phyloP scores from a whole-genome alignment of 1,140 invertebrate genomes.

The Muscidifurax raptorellus region DNA sequence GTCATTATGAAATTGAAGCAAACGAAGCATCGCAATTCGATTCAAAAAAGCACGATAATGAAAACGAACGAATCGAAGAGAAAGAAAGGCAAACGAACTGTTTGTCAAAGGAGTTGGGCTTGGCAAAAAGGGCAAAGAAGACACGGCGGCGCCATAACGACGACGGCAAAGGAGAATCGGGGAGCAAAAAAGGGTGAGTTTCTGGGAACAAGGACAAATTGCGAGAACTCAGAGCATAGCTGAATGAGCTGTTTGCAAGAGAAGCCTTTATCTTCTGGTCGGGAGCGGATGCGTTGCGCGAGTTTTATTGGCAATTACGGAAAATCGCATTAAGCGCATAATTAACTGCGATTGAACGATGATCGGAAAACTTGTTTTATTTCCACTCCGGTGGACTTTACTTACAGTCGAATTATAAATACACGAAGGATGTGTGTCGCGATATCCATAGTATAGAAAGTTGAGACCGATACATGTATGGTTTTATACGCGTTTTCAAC shows the following conservation, averaged over 20 bases:
- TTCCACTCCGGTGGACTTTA: no score
- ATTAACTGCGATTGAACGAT: not conserved
- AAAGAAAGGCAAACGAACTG: not conserved
- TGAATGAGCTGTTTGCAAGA: not conserved
- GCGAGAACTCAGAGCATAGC: no score
- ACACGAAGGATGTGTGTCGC: no score
- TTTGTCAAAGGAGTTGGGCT: not conserved
- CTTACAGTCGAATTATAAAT: no score
- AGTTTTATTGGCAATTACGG: not conserved
- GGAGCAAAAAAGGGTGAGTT: not conserved
- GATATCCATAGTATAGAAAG: no score
- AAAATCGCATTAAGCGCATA: not conserved
- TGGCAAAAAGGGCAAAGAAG: not conserved
- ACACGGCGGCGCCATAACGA: not conserved
- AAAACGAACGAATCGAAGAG: not conserved
- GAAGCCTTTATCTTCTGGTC: not conserved
- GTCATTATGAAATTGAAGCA: not conserved
- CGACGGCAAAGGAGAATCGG: not conserved
- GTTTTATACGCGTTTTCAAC: no score
- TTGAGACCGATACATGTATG: no score
- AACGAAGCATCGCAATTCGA: not conserved
- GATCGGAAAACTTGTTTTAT: not conserved
- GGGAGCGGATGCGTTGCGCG: not conserved
- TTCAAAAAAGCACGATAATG: not conserved
- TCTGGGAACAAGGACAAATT: not conserved